A percentile compares a stretch with the other conserved stretches of the same genome.
These are phyloP conservation scores for Phrynocephalus versicolor DNA, from an alignment of 2,113 vertebrate genomes.

Conservation along the genomic window DNA sequence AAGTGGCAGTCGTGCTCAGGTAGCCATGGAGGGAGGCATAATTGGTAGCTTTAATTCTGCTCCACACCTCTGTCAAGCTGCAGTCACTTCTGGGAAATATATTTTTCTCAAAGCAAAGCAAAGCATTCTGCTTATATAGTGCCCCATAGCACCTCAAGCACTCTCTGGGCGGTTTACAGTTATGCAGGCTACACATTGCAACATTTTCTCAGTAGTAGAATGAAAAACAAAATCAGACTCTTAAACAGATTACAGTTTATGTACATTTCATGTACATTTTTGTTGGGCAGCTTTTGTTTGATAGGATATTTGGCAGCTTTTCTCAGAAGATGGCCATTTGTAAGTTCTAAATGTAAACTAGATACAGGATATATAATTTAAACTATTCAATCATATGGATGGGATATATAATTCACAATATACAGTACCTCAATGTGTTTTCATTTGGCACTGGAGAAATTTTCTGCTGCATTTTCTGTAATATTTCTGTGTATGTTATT, in stretches of 20 bases:
- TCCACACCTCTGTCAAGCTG: not conserved
- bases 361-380: conserved; percentile 24
- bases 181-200: too few species aligned
- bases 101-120: not conserved
- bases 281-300: conserved; percentile 8
- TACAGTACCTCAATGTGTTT: not conserved
- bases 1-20: not conserved
- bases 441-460: not conserved
- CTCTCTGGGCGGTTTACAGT: too few species aligned
- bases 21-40: not conserved
- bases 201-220: too few species aligned
- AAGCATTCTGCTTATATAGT: too few species aligned
- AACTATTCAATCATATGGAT: not conserved
- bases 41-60: not conserved
- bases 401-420: not conserved
- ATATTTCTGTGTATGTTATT: not conserved
- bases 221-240: too few species aligned
- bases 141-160: too few species aligned
- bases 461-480: not conserved
- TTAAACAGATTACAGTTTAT: too few species aligned
- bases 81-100: not conserved
- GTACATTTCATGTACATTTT: not conserved
- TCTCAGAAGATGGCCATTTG: conserved; percentile 19
- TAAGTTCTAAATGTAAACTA: conserved; percentile 20
- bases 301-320: conserved; percentile 15